Evolutionary conservation across 1,140 invertebrate genomes (phyloP).

Genomic region (Caenorhabditis tropicalis): DNA sequence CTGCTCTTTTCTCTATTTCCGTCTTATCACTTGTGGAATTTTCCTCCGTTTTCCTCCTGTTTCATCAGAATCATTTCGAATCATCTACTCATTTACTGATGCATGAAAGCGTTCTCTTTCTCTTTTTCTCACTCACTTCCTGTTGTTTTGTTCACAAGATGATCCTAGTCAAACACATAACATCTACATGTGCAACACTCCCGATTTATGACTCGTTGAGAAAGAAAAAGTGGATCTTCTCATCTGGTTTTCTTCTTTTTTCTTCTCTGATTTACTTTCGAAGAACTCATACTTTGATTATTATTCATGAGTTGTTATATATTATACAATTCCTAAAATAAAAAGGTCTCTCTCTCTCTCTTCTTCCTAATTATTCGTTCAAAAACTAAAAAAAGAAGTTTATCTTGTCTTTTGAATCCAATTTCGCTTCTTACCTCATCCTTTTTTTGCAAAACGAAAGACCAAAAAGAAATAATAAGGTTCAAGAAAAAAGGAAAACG

Average conservation of each 20-base stretch:
- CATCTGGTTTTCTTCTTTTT: background rate
- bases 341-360: too few relatives aligned
- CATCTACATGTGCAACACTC: background rate
- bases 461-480: conserved; percentile 11
- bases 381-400: background rate
- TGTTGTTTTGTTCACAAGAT: conserved; percentile 1
- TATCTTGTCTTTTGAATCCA: background rate
- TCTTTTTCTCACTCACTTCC: background rate
- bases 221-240: background rate
- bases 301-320: background rate
- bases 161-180: conserved; percentile 24
- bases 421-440: background rate
- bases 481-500: background rate
- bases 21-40: too few relatives aligned
- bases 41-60: too few relatives aligned
- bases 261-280: background rate
- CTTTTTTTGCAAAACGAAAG: background rate
- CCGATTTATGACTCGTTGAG: background rate
- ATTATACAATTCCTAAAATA: too few relatives aligned
- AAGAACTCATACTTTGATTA: background rate
- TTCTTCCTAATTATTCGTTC: background rate
- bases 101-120: conserved; percentile 4
- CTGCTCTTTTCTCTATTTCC: too few relatives aligned
- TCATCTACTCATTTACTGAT: conserved; percentile 19
- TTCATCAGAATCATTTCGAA: background rate